Percentiles rank a stretch among this genome's conserved stretches.
Conservation (phyloP, 1,140 invertebrate genomes). For the Stegodyphus dumicola region DNA sequence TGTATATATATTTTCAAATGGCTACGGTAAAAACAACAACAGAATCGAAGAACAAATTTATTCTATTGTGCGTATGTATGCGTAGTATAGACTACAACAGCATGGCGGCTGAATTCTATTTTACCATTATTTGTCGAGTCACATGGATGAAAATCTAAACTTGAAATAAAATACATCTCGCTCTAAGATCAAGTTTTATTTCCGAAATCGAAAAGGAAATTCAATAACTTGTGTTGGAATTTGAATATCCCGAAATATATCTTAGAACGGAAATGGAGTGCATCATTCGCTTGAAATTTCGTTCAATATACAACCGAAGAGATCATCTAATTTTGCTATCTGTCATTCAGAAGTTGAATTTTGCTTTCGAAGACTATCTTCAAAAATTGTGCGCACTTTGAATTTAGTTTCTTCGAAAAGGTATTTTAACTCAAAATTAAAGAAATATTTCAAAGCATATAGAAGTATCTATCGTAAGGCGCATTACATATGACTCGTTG, state of each 20-base stretch:
- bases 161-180: not conserved
- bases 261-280: not conserved
- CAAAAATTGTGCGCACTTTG: not conserved
- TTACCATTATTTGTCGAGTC: not conserved
- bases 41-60: not conserved
- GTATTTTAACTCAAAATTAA: too few species aligned
- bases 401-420: not conserved
- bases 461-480: too few species aligned
- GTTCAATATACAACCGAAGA: not conserved
- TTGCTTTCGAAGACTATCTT: not conserved
- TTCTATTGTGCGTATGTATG: too few species aligned
- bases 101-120: not conserved
- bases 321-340: not conserved
- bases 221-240: not conserved
- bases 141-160: not conserved
- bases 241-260: slow-evolving; percentile 5
- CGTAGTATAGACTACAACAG: not conserved
- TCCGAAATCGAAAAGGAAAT: slow-evolving; percentile 10
- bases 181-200: not conserved
- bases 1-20: not conserved
- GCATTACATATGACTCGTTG: too few species aligned
- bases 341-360: not conserved
- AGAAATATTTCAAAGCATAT: too few species aligned
- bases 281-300: not conserved
- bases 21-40: not conserved